Percentiles rank a stretch among this genome's conserved stretches.
Evolutionary conservation across 2,888 invertebrate species (phyloP).

Genomic region (Lathronympha strigana): DNA sequence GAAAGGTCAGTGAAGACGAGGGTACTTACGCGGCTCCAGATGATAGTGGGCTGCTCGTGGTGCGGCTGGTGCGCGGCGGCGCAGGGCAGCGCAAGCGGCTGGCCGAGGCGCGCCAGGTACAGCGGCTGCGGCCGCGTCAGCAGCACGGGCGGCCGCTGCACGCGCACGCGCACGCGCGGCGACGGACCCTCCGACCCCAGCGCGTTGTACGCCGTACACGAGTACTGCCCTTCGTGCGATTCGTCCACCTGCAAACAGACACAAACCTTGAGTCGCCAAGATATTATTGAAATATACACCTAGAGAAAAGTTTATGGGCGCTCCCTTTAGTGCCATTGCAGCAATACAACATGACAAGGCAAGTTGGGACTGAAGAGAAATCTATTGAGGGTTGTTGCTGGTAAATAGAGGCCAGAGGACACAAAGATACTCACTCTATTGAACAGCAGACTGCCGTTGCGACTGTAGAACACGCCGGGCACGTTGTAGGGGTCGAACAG

Average conservation of each 20-base stretch:
- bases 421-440: constrained; percentile 79
- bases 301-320: too few relatives aligned
- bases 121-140: constrained; percentile 91
- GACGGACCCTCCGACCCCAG: constrained; percentile 94
- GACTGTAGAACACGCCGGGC: constrained; percentile 92
- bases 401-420: not conserved
- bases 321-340: too few relatives aligned
- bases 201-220: constrained; percentile 96
- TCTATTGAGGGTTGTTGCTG: not conserved
- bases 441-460: constrained; percentile 93
- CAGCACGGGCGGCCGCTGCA: constrained; percentile 94
- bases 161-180: constrained; percentile 92
- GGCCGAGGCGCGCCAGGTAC: constrained; percentile 92
- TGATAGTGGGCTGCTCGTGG: constrained; percentile 49
- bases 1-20: not conserved
- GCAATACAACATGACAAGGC: too few relatives aligned
- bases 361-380: too few relatives aligned
- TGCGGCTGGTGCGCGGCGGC: constrained; percentile 86
- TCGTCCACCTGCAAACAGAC: constrained; percentile 87
- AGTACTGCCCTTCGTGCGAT: constrained; percentile 93
- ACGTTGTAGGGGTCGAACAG: constrained; percentile 95
- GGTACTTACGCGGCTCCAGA: constrained; percentile 58
- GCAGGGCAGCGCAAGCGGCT: constrained; percentile 92
- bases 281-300: too few relatives aligned
- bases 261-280: too few relatives aligned